phyloP scores from a whole-genome alignment of 2,888 invertebrate genomes.

The Lysandra coridon region DNA sequence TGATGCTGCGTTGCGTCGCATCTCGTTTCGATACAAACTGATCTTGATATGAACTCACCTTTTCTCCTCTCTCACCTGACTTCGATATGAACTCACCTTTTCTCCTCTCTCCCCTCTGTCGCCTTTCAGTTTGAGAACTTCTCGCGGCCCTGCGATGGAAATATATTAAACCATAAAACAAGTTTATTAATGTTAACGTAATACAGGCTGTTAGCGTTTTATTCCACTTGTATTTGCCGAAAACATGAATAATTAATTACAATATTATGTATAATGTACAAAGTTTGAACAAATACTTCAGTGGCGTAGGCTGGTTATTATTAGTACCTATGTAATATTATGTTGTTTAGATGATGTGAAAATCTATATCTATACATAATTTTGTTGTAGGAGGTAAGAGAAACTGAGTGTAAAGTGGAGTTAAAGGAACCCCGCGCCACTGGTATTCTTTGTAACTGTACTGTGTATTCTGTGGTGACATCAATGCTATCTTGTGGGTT shows the following conservation, averaged over 20 bases:
- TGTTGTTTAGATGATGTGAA: too few species aligned
- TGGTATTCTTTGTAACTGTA: too few species aligned
- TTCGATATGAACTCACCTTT: slow-evolving; percentile 58
- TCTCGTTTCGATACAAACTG: too few species aligned
- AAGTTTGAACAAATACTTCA: neutral
- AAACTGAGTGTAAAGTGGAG: too few species aligned
- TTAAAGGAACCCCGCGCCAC: too few species aligned
- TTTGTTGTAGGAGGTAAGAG: too few species aligned
- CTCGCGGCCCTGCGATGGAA: slow-evolving; percentile 59
- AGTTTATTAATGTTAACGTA: slow-evolving; percentile 21
- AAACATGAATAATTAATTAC: slow-evolving; percentile 21
- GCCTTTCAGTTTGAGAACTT: slow-evolving; percentile 49
- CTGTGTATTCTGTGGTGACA: too few species aligned
- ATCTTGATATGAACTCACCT: slow-evolving; percentile 53
- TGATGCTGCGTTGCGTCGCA: too few species aligned
- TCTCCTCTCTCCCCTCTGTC: slow-evolving; percentile 65
- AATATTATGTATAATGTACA: neutral
- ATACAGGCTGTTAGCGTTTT: neutral
- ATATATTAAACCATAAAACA: slow-evolving; percentile 35
- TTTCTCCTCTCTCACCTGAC: slow-evolving; percentile 67
- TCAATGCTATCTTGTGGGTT: too few species aligned
- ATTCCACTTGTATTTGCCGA: slow-evolving; percentile 7
- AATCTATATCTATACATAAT: too few species aligned
- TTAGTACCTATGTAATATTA: too few species aligned
- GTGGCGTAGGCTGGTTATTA: neutral